phyloP scores from a whole-genome alignment of 2,888 invertebrate species.

The Xestobium rufovillosum region DNA sequence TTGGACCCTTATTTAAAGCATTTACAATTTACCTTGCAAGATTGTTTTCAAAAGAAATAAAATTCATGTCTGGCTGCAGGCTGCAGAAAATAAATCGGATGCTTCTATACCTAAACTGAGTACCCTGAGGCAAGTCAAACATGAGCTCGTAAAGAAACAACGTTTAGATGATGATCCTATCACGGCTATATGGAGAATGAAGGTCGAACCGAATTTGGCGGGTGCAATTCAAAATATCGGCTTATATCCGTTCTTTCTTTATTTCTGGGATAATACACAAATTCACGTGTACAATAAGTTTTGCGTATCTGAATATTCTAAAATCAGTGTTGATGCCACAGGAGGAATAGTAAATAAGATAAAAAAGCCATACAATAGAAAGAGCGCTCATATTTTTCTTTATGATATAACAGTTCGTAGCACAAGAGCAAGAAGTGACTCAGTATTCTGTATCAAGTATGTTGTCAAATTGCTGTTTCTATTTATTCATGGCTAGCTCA shows the following conservation, averaged over 20 bases:
- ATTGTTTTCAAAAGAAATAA: too few species aligned
- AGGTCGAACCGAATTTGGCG: background rate
- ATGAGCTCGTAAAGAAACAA: conserved; percentile 2
- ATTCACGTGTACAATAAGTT: conserved; percentile 11
- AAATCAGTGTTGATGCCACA: conserved; percentile 17
- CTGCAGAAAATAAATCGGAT: too few species aligned
- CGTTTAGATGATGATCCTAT: conserved; percentile 9
- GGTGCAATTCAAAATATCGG: conserved; percentile 9
- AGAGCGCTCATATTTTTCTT: conserved; percentile 17
- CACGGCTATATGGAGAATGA: conserved; percentile 3
- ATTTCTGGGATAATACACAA: conserved; percentile 8
- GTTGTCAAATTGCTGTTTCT: conserved; percentile 15
- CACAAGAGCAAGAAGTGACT: conserved; percentile 5
- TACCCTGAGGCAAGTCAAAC: conserved; percentile 6
- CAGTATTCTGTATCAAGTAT: conserved; percentile 20
- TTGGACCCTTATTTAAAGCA: too few species aligned
- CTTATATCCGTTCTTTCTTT: conserved; percentile 8
- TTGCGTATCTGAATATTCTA: conserved; percentile 8
- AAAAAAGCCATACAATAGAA: conserved; percentile 10
- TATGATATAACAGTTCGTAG: conserved; percentile 18
- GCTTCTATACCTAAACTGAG: conserved; percentile 4
- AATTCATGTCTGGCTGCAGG: too few species aligned
- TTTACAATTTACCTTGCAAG: too few species aligned
- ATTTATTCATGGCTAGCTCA: conserved; percentile 15
- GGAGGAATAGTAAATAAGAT: conserved; percentile 18